phyloP scores from a whole-genome alignment of 2,797 vertebrate genomes.

The Ctenopoma kingsleyae region DNA sequence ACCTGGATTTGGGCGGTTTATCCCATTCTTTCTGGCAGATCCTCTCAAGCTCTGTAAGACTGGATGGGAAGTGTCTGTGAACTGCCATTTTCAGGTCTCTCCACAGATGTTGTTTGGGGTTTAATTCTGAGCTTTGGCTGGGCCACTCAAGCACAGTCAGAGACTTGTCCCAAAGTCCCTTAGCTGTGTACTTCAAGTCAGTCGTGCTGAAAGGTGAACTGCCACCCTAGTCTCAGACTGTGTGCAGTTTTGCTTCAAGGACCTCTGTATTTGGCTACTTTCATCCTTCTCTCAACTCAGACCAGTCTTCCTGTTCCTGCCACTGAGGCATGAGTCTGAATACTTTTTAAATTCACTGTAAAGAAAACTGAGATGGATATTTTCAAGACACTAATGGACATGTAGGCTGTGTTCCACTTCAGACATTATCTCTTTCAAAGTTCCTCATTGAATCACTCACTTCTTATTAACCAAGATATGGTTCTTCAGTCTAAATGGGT shows the following conservation, averaged over 20 bases:
- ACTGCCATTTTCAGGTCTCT: neutral
- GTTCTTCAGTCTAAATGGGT: neutral
- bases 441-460: neutral
- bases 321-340: neutral
- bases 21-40: neutral
- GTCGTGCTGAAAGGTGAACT: neutral
- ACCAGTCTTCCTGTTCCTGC: neutral
- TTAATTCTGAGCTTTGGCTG: neutral
- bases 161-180: neutral
- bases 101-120: neutral
- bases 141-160: neutral
- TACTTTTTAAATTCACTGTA: too few species aligned
- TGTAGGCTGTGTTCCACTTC: neutral
- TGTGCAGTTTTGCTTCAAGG: neutral
- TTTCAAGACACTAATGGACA: neutral
- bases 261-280: neutral
- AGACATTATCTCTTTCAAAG: neutral
- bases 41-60: neutral
- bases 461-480: neutral
- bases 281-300: neutral
- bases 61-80: neutral
- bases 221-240: neutral
- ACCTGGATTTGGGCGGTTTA: neutral
- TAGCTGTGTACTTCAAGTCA: neutral
- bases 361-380: neutral